Evolutionary conservation across 2,113 vertebrate species (phyloP).

Genomic region (Chlamydotis undulata): DNA sequence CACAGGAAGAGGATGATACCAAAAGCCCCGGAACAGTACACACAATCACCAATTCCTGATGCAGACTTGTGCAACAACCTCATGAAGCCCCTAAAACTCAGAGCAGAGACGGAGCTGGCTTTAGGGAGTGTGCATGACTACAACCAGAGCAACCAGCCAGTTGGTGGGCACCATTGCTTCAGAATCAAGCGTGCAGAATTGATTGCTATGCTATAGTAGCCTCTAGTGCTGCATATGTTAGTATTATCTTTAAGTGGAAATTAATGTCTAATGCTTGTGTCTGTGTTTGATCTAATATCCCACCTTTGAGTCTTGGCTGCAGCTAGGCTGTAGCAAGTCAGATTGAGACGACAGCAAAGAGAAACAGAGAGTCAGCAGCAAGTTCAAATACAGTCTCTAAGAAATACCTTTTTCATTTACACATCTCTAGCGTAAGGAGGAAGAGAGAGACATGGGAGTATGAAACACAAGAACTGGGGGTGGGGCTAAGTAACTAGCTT

Average conservation of each 20-base stretch:
- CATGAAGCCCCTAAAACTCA: neutral
- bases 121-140: neutral
- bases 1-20: neutral
- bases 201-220: neutral
- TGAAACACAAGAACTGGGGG: neutral
- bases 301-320: neutral
- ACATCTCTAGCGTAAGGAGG: neutral
- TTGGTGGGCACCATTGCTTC: neutral
- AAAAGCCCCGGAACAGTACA: neutral
- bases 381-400: neutral
- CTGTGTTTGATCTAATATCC: neutral
- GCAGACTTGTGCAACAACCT: neutral
- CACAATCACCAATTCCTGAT: neutral
- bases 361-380: neutral
- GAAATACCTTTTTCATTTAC: neutral
- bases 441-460: neutral
- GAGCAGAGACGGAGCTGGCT: neutral
- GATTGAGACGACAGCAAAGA: neutral
- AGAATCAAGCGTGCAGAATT: neutral
- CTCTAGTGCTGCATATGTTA: neutral
- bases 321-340: neutral
- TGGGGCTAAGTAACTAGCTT: neutral
- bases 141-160: neutral
- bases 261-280: neutral
- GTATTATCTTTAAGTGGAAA: neutral